Evolutionary conservation across 2,888 invertebrate genomes (phyloP).

Genomic region (Heliconius erato): DNA sequence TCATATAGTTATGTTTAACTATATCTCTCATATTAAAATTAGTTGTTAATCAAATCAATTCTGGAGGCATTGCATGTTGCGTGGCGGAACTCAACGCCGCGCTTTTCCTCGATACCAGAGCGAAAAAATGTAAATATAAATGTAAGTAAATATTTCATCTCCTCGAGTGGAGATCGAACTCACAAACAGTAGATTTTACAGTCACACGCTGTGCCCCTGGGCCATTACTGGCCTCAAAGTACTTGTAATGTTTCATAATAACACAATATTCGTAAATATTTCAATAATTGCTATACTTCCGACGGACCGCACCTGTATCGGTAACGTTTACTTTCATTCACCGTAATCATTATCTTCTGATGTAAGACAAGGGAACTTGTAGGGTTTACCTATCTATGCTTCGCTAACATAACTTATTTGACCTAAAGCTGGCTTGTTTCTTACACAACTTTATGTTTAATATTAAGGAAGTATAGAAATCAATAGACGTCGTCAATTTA

Average conservation of each 20-base stretch:
- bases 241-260: conserved; percentile 2
- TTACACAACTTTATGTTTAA: conserved; percentile 14
- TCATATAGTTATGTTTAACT: too few relatives aligned
- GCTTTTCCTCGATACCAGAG: too few relatives aligned
- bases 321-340: conserved; percentile 42
- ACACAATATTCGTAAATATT: neutral
- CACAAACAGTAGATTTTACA: too few relatives aligned
- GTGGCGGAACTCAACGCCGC: too few relatives aligned
- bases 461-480: conserved; percentile 12
- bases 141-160: too few relatives aligned
- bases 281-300: conserved; percentile 34
- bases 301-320: conserved; percentile 27
- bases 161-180: too few relatives aligned
- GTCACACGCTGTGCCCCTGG: too few relatives aligned
- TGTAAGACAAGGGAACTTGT: conserved; percentile 18
- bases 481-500: neutral
- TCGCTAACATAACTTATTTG: conserved; percentile 17
- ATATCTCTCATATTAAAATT: too few relatives aligned
- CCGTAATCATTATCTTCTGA: conserved; percentile 32
- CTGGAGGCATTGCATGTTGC: too few relatives aligned
- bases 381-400: conserved; percentile 7
- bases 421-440: conserved; percentile 5
- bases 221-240: neutral
- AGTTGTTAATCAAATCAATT: too few relatives aligned
- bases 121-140: too few relatives aligned